phyloP scores from a whole-genome alignment of 2,888 invertebrate genomes.

The Allolobophora icterica region DNA sequence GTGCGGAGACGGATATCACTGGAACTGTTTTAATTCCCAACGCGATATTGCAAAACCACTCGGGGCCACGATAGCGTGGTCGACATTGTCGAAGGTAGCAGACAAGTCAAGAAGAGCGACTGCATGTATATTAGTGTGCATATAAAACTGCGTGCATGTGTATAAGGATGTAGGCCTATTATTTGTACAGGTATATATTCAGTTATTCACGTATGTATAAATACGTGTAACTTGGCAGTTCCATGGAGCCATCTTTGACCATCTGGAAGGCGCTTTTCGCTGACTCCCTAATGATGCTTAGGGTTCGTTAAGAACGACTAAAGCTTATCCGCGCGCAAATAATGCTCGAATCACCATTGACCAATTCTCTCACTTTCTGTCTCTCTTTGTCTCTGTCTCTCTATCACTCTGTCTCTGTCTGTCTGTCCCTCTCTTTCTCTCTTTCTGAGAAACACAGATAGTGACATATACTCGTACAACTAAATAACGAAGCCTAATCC shows the following conservation, averaged over 20 bases:
- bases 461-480: neutral
- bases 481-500: neutral
- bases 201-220: neutral
- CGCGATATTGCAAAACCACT: too few species aligned
- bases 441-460: neutral
- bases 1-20: too few species aligned
- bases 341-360: neutral
- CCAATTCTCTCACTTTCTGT: neutral
- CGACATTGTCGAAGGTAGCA: too few species aligned
- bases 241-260: neutral
- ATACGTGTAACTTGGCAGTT: too few species aligned
- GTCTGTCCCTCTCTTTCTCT: too few species aligned
- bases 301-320: neutral
- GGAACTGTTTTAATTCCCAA: too few species aligned
- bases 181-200: too few species aligned
- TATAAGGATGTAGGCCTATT: too few species aligned
- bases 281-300: slow-evolving; percentile 1
- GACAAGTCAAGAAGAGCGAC: too few species aligned
- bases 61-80: too few species aligned
- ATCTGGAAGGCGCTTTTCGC: neutral
- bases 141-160: neutral
- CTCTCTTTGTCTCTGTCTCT: neutral
- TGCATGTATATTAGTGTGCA: neutral
- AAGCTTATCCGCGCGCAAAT: neutral
- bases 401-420: too few species aligned